Evolutionary conservation across 1,140 invertebrate species (phyloP).

Genomic region (Pachypsylla venusta): DNA sequence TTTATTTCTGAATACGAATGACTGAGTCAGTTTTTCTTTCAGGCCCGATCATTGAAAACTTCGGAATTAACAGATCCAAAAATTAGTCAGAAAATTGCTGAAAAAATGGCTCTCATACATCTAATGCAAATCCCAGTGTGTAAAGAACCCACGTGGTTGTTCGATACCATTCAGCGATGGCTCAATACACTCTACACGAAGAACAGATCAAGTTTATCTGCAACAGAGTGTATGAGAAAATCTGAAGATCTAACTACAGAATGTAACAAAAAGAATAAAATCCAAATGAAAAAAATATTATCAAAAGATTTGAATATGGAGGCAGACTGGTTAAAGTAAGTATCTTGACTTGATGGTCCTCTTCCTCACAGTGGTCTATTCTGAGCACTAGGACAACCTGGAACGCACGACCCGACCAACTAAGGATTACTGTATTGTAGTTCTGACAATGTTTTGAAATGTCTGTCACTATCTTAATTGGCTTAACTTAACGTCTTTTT

Average conservation of each 20-base stretch:
- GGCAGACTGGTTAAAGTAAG: constrained; percentile 32
- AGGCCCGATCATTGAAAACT: constrained; percentile 68
- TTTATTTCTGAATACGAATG: no score
- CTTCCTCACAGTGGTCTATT: no score
- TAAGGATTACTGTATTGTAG: background rate
- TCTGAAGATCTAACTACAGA: background rate
- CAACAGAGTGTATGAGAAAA: background rate
- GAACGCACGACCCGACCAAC: background rate
- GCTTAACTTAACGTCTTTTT: no score
- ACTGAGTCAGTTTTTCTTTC: constrained; percentile 25
- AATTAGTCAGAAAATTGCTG: constrained; percentile 66
- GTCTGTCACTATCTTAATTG: background rate
- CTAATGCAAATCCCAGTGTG: constrained; percentile 81
- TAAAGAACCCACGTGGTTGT: constrained; percentile 87
- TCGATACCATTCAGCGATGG: constrained; percentile 69
- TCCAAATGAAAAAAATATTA: constrained; percentile 12
- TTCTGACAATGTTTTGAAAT: no score
- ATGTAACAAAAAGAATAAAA: background rate
- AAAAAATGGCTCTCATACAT: constrained; percentile 84
- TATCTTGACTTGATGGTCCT: background rate
- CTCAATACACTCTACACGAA: background rate
- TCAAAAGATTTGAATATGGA: constrained; percentile 18
- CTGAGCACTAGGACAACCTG: background rate
- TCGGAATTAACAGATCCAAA: constrained; percentile 59
- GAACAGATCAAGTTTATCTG: background rate